Base-by-base conservation (phyloP, 2,888 invertebrate species). In the Drosophila suboccidentalis region DNA sequence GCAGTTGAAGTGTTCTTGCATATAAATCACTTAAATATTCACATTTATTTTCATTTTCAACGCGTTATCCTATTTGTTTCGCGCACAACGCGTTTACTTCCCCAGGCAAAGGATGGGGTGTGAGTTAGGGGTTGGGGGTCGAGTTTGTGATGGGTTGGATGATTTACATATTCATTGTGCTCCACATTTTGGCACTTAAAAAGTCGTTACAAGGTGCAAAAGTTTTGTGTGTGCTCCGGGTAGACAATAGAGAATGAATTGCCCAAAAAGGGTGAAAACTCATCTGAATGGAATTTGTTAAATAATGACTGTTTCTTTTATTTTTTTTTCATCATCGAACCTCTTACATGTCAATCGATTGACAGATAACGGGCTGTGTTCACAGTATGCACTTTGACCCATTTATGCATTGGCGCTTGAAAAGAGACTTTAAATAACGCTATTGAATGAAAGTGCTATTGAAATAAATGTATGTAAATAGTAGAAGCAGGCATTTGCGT, bases 161-260 rank as follows among this genome's bases (percentile, higher is more conserved):
- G 69, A 71, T 65, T 80, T 80, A 75, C 82, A 81, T 82, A 81
- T 84, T 76, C 82, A 78, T 72, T 78, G 70, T 84, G 85, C 77
- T 79, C 85, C 63, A 82, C 82, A 84, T 82, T 84, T 74, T 70
- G 82, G 63, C 82, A 82, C 82, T 82, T 82, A 82, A 82, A 82
- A 82, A 82, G 71, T 84, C 82, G 82, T 82, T 80, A 80, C 82
- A 82, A 82, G 79, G 85, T 84, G 85, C 74, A 79, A 81, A 82
- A 84, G 63, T 79, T 82, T 76, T 78, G 59, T 75, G 54, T 65
- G 54, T 63, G 69, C 55, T 51, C 5, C 63, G 39, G 46, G 43
- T 44, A 80, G 77, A 80, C 83, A 77, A 80, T 77, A 29, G 51
- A 9, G 47, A 6, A 50, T 50, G 72, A 13, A 15, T 10, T 55